Evolutionary conservation across 1,140 invertebrate genomes (phyloP), one percentile per base, ranked within the genome.

Genomic region (Mycetomoellerius zeteki): DNA sequence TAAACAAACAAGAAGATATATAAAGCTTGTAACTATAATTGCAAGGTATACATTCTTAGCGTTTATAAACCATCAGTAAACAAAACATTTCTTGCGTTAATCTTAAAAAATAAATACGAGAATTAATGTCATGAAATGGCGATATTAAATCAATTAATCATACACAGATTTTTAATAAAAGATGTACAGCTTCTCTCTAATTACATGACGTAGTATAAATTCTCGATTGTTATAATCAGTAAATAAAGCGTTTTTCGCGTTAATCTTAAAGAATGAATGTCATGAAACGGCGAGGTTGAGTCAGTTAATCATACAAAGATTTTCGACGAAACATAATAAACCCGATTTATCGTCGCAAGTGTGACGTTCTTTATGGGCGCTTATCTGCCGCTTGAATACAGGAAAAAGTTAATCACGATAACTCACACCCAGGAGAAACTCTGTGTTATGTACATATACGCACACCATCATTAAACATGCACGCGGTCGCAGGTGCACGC

Each of bases 391-490:
- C 58, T 47, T 33, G 77, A 86, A 93, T 92, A 93, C 88, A 85
- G 90, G 91, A 89, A 93, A 93, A 92, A 93, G 91, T 92, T 88
- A 86, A 64, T 75, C n/a, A 71, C 65, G 72, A 86, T 85, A 62
- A 81, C 80, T 37, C 58, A 24, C 58, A 64, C 14, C 76, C 27
- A 73, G 47, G 3, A 33, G 43, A 73, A 37, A 75, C 14, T 14
- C 14, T 3, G 19, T 19, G 16, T 12, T 33, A 24, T 27, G 1
- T 21, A 60, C 21, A n/a, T 30, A 19, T 43, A 19, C 30, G 33
- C 33, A 43, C 24, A 30, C 14, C 12, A 33, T 10, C 37, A 64
- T 71, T 69, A 47, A 67, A 67, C 43, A 33, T 47, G 19, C 37
- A n/a, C 14, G 75, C 7, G 52, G 24, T 2, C 54, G 64, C 75